Conservation (phyloP, 2,888 invertebrate species). For the Mongoloraphidia duomilia region DNA sequence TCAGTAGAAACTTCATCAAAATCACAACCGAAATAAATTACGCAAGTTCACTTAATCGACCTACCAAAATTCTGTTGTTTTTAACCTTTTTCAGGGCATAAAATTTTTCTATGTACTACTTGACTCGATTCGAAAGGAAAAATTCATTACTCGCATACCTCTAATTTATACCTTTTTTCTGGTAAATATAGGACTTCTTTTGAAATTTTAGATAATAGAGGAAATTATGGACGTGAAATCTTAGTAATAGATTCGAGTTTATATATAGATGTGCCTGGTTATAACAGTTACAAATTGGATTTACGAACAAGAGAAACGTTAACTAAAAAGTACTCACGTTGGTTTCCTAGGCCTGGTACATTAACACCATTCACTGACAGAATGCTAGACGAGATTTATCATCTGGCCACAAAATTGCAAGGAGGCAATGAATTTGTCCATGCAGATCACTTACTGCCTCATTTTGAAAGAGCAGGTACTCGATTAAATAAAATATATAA, state of each 20-base stretch:
- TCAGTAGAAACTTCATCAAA: no score
- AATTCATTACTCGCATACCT: no score
- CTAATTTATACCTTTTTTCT: neutral
- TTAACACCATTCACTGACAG: constrained; percentile 38
- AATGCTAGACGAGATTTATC: constrained; percentile 42
- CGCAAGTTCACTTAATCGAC: no score
- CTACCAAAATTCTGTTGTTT: constrained; percentile 9
- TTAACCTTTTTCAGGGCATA: neutral
- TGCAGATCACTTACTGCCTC: constrained; percentile 49
- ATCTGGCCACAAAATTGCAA: constrained; percentile 31
- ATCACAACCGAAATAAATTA: no score
- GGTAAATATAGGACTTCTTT: constrained; percentile 3
- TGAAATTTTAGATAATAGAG: constrained; percentile 8
- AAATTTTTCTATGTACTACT: constrained; percentile 16
- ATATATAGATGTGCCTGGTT: constrained; percentile 43
- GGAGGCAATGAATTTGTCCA: constrained; percentile 34
- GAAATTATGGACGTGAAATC: constrained; percentile 38
- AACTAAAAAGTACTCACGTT: constrained; percentile 44
- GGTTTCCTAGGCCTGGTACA: constrained; percentile 36
- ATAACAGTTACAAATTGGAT: constrained; percentile 38
- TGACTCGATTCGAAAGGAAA: neutral
- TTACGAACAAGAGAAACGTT: constrained; percentile 33
- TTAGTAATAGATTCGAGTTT: constrained; percentile 45
- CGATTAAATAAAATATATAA: constrained; percentile 2
- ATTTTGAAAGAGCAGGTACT: constrained; percentile 46